Evolutionary conservation across 1,140 invertebrate genomes (phyloP).

Genomic region (Apocrypta bakeri): DNA sequence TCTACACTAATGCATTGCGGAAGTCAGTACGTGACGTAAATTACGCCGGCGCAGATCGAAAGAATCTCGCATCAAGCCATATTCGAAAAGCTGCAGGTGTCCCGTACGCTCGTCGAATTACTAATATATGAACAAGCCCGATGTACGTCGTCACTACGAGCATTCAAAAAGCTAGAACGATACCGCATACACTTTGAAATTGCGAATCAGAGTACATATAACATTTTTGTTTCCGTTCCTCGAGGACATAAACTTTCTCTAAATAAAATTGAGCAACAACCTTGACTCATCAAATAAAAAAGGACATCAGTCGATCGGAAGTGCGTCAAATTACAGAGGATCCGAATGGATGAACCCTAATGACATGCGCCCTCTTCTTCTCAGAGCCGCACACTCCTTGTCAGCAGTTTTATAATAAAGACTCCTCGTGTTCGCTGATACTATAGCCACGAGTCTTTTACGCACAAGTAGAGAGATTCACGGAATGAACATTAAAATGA

Average conservation of each 20-base stretch:
- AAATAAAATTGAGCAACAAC: too few species aligned
- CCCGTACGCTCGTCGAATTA: conserved; percentile 36
- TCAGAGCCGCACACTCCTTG: conserved; percentile 8
- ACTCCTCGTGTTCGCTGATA: conserved; percentile 11
- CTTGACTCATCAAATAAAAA: too few species aligned
- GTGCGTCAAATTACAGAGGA: conserved; percentile 74
- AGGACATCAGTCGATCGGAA: too few species aligned
- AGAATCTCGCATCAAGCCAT: conserved; percentile 42
- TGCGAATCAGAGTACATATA: neutral
- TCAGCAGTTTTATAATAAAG: neutral
- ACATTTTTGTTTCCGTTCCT: neutral
- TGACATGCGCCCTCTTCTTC: conserved; percentile 64
- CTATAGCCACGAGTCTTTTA: neutral
- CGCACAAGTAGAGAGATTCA: conserved; percentile 61
- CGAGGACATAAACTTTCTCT: too few species aligned
- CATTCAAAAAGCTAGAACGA: neutral
- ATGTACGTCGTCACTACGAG: neutral
- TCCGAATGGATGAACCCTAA: conserved; percentile 71
- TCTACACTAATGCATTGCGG: conserved; percentile 26
- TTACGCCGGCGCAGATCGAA: conserved; percentile 21
- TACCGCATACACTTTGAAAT: neutral
- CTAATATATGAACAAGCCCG: conserved; percentile 32
- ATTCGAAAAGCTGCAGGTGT: conserved; percentile 49
- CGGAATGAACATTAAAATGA: conserved; percentile 73
- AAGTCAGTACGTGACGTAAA: conserved; percentile 47